These are phyloP conservation scores for Petrocephalus zakoni DNA, from an alignment of 2,113 vertebrate genomes.

Conservation along the genomic window DNA sequence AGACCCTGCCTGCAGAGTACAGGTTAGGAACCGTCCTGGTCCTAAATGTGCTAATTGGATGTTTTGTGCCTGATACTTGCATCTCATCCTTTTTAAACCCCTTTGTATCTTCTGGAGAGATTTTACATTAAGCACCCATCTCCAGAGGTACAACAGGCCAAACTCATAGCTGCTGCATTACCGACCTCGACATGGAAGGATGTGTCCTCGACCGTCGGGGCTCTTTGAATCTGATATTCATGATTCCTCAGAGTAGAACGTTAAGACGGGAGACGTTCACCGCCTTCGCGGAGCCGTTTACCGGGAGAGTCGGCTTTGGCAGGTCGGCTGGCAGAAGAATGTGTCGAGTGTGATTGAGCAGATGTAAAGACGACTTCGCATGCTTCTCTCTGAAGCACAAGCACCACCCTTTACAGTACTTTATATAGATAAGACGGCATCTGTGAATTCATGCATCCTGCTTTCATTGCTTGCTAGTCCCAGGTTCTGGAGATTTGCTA, in stretches of 20 bases:
- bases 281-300: not conserved
- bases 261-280: not conserved
- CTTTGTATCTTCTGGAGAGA: not conserved
- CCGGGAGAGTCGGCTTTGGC: not conserved
- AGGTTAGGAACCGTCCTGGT: constrained; percentile 60
- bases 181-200: not conserved
- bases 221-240: not conserved
- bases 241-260: not conserved
- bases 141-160: not conserved
- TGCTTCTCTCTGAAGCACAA: not conserved
- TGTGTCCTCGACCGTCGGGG: not conserved
- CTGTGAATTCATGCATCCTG: not conserved
- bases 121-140: not conserved
- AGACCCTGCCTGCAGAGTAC: constrained; percentile 72
- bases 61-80: not conserved
- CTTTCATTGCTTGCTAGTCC: not conserved
- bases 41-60: not conserved
- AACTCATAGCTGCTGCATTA: not conserved
- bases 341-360: not conserved
- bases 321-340: too few species aligned
- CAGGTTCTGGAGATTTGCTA: not conserved
- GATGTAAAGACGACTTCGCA: not conserved
- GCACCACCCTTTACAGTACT: not conserved
- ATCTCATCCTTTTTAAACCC: not conserved
- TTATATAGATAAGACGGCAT: not conserved